Evolutionary conservation across 2,113 vertebrate species (phyloP).

Genomic region (Atractosteus spatula): DNA sequence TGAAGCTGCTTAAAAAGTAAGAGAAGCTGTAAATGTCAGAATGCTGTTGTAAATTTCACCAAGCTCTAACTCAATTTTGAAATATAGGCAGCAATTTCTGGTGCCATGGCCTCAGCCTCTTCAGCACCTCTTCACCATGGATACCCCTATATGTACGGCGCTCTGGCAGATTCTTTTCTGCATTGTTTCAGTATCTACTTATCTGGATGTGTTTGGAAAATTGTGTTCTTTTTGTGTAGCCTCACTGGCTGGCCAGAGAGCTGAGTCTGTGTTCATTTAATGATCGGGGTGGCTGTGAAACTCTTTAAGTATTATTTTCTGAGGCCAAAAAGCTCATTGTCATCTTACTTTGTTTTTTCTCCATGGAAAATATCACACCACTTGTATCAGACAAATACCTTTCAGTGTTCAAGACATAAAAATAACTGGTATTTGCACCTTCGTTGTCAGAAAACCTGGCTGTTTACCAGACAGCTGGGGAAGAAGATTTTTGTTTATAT

Average conservation of each 20-base stretch:
- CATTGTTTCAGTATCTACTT: not conserved
- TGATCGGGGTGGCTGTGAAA: conserved; percentile 28
- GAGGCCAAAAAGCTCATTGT: conserved; percentile 51
- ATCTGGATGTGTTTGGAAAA: not conserved
- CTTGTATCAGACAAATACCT: conserved; percentile 42
- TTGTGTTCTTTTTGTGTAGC: conserved; percentile 50
- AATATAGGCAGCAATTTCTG: not conserved
- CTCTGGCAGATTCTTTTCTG: not conserved
- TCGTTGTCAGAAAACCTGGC: conserved; percentile 50
- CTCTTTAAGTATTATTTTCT: conserved; percentile 45
- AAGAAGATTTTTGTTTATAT: conserved; percentile 51
- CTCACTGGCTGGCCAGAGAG: conserved; percentile 77
- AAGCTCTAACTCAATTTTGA: not conserved
- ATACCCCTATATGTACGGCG: not conserved
- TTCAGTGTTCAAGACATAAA: conserved; percentile 39
- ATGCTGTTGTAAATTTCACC: too few relatives aligned
- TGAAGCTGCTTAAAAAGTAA: too few relatives aligned
- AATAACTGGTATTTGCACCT: conserved; percentile 63
- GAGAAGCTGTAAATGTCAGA: too few relatives aligned
- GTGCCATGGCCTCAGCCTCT: not conserved
- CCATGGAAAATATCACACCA: conserved; percentile 8
- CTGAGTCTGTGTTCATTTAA: conserved; percentile 50
- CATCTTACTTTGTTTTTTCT: conserved; percentile 21
- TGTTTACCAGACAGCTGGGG: conserved; percentile 66
- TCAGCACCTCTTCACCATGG: not conserved